Percentiles rank a stretch among this genome's conserved stretches.
Conservation (phyloP, 1,140 invertebrate genomes). For the Belonocnema kinseyi region DNA sequence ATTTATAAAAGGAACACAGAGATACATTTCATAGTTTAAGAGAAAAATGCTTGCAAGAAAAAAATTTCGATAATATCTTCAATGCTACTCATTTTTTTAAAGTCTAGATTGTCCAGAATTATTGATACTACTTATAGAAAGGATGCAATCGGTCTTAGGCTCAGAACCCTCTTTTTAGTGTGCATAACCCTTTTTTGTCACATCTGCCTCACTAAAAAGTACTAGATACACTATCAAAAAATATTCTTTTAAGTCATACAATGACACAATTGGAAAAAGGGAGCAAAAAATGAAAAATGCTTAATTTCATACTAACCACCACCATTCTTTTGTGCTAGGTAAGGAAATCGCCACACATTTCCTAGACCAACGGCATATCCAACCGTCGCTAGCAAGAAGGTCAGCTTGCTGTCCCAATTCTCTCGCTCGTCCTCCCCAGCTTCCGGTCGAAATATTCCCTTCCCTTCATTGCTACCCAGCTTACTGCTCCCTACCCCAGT, state of each 20-base stretch:
- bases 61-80: too few species aligned
- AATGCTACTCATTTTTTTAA: too few species aligned
- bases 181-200: too few species aligned
- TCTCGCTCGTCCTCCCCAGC: slow-evolving; percentile 88
- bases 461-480: slow-evolving; percentile 77
- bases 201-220: neutral
- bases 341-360: slow-evolving; percentile 96
- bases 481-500: slow-evolving; percentile 74
- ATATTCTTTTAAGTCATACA: neutral
- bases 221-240: neutral
- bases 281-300: slow-evolving; percentile 31
- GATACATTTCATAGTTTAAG: too few species aligned
- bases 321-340: slow-evolving; percentile 93
- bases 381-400: slow-evolving; percentile 92
- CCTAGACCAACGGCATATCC: slow-evolving; percentile 96
- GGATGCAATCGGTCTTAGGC: too few species aligned
- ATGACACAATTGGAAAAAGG: slow-evolving; percentile 1
- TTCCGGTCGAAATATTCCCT: slow-evolving; percentile 82
- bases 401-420: slow-evolving; percentile 95
- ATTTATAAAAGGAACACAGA: too few species aligned
- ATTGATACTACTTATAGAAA: too few species aligned
- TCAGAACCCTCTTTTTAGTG: too few species aligned
- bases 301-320: slow-evolving; percentile 78
- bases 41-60: too few species aligned
- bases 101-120: too few species aligned